A percentile compares a stretch with the other conserved stretches of the same genome.
Conservation (phyloP, 2,797 vertebrate genomes). For the Margarornis squamiger region DNA sequence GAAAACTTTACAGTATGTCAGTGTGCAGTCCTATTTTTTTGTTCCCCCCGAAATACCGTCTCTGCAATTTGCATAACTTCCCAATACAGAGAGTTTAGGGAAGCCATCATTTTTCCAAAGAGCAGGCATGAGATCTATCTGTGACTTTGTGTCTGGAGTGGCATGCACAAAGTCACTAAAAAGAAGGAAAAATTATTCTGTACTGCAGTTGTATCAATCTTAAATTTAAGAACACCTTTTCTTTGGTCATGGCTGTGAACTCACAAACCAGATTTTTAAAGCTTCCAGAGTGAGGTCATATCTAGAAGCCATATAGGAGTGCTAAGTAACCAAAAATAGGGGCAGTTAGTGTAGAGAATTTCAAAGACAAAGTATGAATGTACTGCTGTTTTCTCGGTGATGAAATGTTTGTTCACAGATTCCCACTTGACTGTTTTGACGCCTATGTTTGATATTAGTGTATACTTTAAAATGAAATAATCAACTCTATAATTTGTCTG, state of each 20-base stretch:
- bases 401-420: neutral
- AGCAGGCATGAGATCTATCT: neutral
- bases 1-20: neutral
- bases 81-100: neutral
- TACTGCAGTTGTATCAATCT: neutral
- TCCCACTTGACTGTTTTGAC: neutral
- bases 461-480: neutral
- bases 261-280: neutral
- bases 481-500: neutral
- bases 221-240: neutral
- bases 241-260: neutral
- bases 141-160: neutral
- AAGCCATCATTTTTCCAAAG: neutral
- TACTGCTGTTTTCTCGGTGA: neutral
- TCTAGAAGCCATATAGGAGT: neutral
- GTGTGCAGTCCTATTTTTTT: neutral
- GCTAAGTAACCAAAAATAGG: neutral
- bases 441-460: neutral
- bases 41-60: neutral
- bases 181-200: neutral
- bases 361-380: neutral
- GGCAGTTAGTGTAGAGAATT: neutral
- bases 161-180: neutral
- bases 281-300: neutral
- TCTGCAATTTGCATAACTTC: neutral